phyloP scores from a whole-genome alignment of 2,888 invertebrate species.

The Lasioglossum villosulum region DNA sequence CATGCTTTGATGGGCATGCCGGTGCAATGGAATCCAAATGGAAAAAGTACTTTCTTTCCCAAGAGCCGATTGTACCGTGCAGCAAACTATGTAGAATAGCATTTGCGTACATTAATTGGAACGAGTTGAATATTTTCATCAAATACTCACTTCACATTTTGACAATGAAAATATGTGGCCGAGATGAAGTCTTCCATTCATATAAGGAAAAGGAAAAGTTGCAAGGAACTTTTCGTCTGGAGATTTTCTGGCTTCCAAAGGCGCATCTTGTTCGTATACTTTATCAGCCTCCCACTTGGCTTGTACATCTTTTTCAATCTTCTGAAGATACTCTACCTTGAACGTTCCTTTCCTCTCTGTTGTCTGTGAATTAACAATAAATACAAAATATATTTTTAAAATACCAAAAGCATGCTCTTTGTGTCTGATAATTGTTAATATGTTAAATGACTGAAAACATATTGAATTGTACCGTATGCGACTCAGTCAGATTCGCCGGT shows the following conservation, averaged over 20 bases:
- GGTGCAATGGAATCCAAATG: constrained; percentile 99
- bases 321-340: constrained; percentile 96
- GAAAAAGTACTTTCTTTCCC: constrained; percentile 96
- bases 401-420: background rate
- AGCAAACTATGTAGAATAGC: constrained; percentile 89
- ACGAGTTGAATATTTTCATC: background rate
- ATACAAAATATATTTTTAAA: background rate
- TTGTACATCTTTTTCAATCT: constrained; percentile 95
- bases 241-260: constrained; percentile 85
- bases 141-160: constrained; percentile 93
- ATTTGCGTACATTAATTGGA: background rate
- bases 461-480: constrained; percentile 1
- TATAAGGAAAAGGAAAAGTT: constrained; percentile 99
- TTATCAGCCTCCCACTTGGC: constrained; percentile 93
- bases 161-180: constrained; percentile 99
- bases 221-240: constrained; percentile 94
- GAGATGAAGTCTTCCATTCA: constrained; percentile 99
- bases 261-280: constrained; percentile 94
- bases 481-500: constrained; percentile 10
- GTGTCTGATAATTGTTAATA: background rate
- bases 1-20: constrained; percentile 99
- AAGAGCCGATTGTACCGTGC: constrained; percentile 95
- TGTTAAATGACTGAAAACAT: background rate
- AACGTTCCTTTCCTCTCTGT: constrained; percentile 96
- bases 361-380: constrained; percentile 55